phyloP scores from a whole-genome alignment of 2,888 invertebrate species.

The Dryocosmus kuriphilus region DNA sequence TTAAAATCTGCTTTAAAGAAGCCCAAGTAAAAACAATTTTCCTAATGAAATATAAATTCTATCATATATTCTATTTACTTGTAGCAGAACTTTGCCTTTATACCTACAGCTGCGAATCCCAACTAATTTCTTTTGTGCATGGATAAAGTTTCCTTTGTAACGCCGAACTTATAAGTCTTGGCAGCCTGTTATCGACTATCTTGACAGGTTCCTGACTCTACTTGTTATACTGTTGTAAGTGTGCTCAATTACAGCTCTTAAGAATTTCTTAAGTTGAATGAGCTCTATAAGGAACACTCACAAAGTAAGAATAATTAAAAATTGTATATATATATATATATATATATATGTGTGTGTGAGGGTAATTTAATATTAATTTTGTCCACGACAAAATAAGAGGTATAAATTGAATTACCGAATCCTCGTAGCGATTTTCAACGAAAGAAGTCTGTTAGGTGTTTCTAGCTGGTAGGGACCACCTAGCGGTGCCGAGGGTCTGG shows the following conservation, averaged over 20 bases:
- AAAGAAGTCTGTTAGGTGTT: slow-evolving; percentile 77
- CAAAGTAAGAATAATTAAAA: neutral
- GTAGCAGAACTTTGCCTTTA: neutral
- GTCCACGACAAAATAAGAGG: slow-evolving; percentile 46
- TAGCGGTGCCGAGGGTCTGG: slow-evolving; percentile 66
- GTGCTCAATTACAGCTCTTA: slow-evolving; percentile 9
- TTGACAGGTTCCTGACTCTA: slow-evolving; percentile 20
- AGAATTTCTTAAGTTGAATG: slow-evolving; percentile 9
- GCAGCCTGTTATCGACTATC: slow-evolving; percentile 54
- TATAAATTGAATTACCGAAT: slow-evolving; percentile 67
- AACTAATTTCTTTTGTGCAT: slow-evolving; percentile 53
- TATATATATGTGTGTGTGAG: no score
- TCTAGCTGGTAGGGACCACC: slow-evolving; percentile 63
- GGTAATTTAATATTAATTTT: no score
- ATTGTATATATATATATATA: no score
- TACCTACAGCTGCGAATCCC: slow-evolving; percentile 42
- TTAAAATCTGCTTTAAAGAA: no score
- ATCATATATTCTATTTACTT: neutral
- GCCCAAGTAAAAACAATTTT: no score
- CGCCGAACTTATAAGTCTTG: slow-evolving; percentile 56
- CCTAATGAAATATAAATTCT: no score
- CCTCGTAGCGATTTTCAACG: slow-evolving; percentile 59
- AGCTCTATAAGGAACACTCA: slow-evolving; percentile 7
- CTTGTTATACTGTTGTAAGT: slow-evolving; percentile 12
- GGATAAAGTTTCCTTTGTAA: slow-evolving; percentile 55